Evolutionary conservation across 2,113 vertebrate species (phyloP).

Genomic region (Turnix velox): DNA sequence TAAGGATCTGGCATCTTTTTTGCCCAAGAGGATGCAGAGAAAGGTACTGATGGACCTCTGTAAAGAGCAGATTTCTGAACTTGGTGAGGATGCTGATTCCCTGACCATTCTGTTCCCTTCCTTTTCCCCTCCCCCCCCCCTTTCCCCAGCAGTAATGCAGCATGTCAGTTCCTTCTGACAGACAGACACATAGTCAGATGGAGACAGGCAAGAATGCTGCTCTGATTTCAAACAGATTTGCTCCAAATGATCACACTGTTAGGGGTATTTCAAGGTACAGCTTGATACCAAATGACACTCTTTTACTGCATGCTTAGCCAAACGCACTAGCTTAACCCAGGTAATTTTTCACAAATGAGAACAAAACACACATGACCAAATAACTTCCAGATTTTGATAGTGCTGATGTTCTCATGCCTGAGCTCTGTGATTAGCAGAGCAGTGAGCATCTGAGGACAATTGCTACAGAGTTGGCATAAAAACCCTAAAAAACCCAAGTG

Average conservation of each 20-base stretch:
- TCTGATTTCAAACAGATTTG: neutral
- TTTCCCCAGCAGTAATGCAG: neutral
- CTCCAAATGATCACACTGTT: neutral
- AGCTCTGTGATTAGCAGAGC: neutral
- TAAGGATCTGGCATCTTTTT: neutral
- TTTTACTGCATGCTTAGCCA: neutral
- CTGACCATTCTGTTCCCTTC: neutral
- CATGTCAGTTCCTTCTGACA: neutral
- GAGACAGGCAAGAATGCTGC: neutral
- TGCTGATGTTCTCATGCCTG: neutral
- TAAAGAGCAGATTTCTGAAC: neutral
- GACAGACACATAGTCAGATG: neutral
- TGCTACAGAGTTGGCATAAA: neutral
- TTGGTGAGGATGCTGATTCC: neutral
- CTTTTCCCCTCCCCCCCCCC: no score
- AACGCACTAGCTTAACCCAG: neutral
- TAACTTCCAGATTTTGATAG: neutral
- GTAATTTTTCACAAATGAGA: neutral
- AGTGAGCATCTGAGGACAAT: neutral
- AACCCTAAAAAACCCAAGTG: neutral
- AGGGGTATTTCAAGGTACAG: neutral
- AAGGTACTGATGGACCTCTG: neutral
- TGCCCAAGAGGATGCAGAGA: neutral
- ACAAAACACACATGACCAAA: neutral
- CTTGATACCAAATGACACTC: neutral